Evolutionary conservation across 2,113 vertebrate genomes (phyloP).

Genomic region (Thalassoma bifasciatum): DNA sequence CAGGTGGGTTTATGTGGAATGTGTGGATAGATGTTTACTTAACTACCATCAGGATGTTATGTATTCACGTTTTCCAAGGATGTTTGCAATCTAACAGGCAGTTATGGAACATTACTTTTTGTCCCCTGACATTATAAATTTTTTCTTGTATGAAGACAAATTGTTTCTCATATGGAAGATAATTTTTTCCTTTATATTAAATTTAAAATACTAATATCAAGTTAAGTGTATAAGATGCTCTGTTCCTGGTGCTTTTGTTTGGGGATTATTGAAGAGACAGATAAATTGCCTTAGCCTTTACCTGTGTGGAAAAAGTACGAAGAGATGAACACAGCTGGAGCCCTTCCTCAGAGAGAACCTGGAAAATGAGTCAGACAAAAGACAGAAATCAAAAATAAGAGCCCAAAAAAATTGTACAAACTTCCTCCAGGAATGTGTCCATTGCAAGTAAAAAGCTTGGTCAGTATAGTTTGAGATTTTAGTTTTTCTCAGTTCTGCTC

Average conservation of each 20-base stretch:
- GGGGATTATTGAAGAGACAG: constrained; percentile 11
- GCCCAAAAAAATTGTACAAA: not conserved
- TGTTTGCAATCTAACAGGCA: too few relatives aligned
- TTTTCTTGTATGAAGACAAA: too few relatives aligned
- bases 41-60: too few relatives aligned
- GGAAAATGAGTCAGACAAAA: constrained; percentile 19
- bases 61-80: too few relatives aligned
- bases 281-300: constrained; percentile 61
- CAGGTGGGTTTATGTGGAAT: too few relatives aligned
- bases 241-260: not conserved
- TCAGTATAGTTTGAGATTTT: constrained; percentile 7
- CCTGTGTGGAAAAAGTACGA: constrained; percentile 90
- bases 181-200: too few relatives aligned
- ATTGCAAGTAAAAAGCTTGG: not conserved
- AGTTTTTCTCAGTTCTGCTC: constrained; percentile 18
- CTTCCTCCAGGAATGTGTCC: not conserved
- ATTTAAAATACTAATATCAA: too few relatives aligned
- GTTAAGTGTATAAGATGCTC: not conserved
- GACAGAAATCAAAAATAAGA: not conserved
- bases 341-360: constrained; percentile 94
- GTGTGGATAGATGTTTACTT: too few relatives aligned
- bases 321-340: constrained; percentile 91
- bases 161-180: too few relatives aligned
- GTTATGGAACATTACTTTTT: too few relatives aligned
- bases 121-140: too few relatives aligned